phyloP scores from a whole-genome alignment of 37 sponge, comb jelly and placozoan genomes.

The Theonella swinhoei region DNA sequence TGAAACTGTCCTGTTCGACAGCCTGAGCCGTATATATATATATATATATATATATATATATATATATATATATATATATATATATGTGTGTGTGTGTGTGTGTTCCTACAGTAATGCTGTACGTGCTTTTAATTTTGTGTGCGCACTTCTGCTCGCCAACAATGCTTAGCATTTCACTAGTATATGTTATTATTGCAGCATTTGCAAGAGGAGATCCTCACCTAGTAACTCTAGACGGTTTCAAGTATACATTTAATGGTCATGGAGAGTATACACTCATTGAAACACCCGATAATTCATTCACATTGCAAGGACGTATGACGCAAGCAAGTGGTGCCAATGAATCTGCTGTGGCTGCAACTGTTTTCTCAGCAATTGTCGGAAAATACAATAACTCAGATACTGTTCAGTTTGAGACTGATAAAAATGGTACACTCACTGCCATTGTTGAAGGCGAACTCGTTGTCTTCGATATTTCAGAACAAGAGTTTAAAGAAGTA shows the following conservation, averaged over 20 bases:
- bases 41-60: no score
- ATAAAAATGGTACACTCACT: not conserved
- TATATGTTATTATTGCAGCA: no score
- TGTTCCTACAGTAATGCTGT: not conserved
- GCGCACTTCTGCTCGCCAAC: no score
- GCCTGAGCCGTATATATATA: no score
- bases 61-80: no score
- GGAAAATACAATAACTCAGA: slow-evolving; percentile 42
- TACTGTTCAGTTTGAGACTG: slow-evolving; percentile 42
- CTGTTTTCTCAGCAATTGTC: slow-evolving; percentile 37
- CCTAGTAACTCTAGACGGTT: slow-evolving; percentile 35
- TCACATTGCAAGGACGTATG: slow-evolving; percentile 46
- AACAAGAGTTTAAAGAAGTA: slow-evolving; percentile 45
- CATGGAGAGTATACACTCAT: slow-evolving; percentile 39
- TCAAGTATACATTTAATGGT: slow-evolving; percentile 54
- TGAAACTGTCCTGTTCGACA: no score
- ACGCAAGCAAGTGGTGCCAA: not conserved
- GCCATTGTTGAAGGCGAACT: slow-evolving; percentile 22
- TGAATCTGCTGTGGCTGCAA: slow-evolving; percentile 3
- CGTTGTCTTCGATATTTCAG: slow-evolving; percentile 21
- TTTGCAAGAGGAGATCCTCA: slow-evolving; percentile 42
- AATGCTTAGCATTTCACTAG: no score
- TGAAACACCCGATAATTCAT: slow-evolving; percentile 16
- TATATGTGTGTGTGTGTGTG: no score
- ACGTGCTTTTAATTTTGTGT: no score